phyloP scores from a whole-genome alignment of 1,140 invertebrate species.

The Euschistus heros region DNA sequence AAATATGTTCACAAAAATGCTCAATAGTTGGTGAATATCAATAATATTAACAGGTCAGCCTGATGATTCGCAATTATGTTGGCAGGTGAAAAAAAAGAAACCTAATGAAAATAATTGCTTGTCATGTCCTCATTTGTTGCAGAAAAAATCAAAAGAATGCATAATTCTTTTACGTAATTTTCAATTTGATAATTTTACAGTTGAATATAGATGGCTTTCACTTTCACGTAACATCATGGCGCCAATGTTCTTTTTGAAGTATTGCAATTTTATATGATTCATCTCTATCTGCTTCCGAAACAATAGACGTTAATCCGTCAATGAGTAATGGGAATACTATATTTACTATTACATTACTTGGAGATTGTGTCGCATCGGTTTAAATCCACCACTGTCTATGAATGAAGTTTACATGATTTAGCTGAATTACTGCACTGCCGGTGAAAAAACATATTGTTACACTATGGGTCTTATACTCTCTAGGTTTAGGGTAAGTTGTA shows the following conservation, averaged over 20 bases:
- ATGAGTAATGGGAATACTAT: background rate
- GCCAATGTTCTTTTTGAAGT: conserved; percentile 13
- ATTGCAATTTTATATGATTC: background rate
- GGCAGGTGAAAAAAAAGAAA: too few species aligned
- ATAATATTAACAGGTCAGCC: too few species aligned
- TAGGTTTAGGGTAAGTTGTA: conserved; percentile 37
- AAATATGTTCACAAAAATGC: too few species aligned
- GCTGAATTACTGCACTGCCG: background rate
- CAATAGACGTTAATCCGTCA: background rate
- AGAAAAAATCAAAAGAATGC: too few species aligned
- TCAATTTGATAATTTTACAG: background rate
- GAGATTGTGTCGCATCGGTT: background rate
- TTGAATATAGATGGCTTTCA: conserved; percentile 2
- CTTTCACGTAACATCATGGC: background rate
- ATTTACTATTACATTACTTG: background rate
- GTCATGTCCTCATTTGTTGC: too few species aligned
- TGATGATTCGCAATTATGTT: too few species aligned
- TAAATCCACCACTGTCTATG: background rate
- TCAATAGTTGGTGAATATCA: too few species aligned
- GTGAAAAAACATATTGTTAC: background rate
- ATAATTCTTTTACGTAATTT: too few species aligned
- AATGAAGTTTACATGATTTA: background rate
- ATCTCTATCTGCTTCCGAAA: background rate
- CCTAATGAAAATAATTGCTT: too few species aligned
- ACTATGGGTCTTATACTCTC: conserved; percentile 38